A percentile compares a stretch with the other conserved stretches of the same genome.
Evolutionary conservation across 53 echinoderm and acorn worm genomes (phyloP).

Genomic region (Paracentrotus lividus): DNA sequence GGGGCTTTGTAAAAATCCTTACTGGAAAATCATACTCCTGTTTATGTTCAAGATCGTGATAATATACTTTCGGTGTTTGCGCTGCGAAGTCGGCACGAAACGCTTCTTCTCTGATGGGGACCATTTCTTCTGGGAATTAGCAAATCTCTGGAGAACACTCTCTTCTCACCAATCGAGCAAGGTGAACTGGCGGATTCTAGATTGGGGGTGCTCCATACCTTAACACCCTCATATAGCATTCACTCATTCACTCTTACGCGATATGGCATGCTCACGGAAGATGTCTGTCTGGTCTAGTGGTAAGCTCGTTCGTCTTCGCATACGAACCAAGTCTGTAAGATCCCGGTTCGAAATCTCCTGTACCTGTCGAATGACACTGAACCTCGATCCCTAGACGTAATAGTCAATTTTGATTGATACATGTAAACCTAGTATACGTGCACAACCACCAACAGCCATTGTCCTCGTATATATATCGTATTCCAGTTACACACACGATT

Average conservation of each 20-base stretch:
- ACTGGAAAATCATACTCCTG: background rate
- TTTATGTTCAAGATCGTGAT: background rate
- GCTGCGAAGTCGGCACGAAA: background rate
- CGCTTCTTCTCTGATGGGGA: background rate
- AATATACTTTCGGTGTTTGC: background rate
- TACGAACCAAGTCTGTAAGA: no score
- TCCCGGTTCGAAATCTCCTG: no score
- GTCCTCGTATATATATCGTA: no score
- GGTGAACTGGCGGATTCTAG: background rate
- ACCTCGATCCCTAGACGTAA: no score
- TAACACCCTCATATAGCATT: background rate
- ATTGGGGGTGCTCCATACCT: background rate
- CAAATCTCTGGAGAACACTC: constrained; percentile 10
- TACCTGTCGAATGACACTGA: no score
- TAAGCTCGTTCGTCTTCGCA: no score
- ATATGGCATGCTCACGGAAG: no score
- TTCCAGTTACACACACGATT: no score
- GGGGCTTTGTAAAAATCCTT: background rate
- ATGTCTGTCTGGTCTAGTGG: no score
- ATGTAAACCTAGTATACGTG: no score
- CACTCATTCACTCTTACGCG: background rate
- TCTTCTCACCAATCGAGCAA: constrained; percentile 49
- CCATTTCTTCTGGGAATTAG: constrained; percentile 40
- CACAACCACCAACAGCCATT: no score
- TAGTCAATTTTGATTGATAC: no score